Evolutionary conservation across 2,113 vertebrate genomes (phyloP).

Genomic region (Actenoides lindsayi): DNA sequence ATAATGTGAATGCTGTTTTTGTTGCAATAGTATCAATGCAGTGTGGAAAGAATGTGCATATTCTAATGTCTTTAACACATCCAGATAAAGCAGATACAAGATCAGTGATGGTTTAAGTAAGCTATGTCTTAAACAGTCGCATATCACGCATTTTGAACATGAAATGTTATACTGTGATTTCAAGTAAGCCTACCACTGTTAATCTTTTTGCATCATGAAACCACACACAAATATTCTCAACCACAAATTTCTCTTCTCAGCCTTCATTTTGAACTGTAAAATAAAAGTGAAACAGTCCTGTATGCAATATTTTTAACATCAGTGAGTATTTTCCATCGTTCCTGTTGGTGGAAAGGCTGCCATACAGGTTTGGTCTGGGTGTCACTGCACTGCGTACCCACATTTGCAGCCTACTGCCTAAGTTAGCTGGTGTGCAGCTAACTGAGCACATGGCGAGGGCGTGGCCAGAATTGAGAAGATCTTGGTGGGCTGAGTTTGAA

Average conservation of each 20-base stretch:
- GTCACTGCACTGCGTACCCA: fast-evolving
- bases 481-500: neutral
- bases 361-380: neutral
- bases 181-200: neutral
- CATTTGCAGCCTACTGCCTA: neutral
- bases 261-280: neutral
- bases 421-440: neutral
- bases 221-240: neutral
- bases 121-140: neutral
- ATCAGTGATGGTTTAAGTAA: neutral
- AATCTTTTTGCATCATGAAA: neutral
- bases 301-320: neutral
- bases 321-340: neutral
- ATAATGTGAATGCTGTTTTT: neutral
- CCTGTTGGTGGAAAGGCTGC: neutral
- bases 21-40: neutral
- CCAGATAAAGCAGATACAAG: neutral
- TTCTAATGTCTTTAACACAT: neutral
- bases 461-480: neutral
- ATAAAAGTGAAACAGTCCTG: neutral
- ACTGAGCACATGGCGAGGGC: neutral
- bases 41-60: neutral
- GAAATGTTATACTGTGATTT: neutral
- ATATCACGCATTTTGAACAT: neutral
- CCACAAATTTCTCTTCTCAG: neutral